Evolutionary conservation across 1,140 invertebrate species (phyloP).

Genomic region (Lysiphlebus fabarum): DNA sequence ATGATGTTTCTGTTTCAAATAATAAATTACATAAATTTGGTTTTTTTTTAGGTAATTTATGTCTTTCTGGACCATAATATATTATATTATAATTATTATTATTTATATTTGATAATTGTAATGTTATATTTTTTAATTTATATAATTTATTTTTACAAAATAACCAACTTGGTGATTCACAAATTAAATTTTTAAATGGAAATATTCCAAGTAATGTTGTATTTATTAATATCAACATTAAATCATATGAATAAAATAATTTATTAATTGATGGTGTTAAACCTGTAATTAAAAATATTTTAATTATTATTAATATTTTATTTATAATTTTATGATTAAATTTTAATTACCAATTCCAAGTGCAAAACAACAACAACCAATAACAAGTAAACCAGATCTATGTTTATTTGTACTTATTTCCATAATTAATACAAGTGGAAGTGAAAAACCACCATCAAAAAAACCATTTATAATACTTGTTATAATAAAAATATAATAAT

Average conservation of each 20-base stretch:
- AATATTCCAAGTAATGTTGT: slow-evolving; percentile 17
- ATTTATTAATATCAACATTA: slow-evolving; percentile 25
- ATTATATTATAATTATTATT: slow-evolving; percentile 10
- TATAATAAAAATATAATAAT: slow-evolving; percentile 20
- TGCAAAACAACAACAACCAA: slow-evolving; percentile 23
- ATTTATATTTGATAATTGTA: slow-evolving; percentile 21
- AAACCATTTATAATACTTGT: slow-evolving; percentile 24
- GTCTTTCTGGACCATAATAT: slow-evolving; percentile 18
- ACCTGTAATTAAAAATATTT: slow-evolving; percentile 19
- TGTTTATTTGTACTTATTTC: slow-evolving; percentile 25
- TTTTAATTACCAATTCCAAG: slow-evolving; percentile 26
- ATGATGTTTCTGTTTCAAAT: slow-evolving; percentile 18
- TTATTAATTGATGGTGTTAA: slow-evolving; percentile 21
- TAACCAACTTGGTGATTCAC: slow-evolving; percentile 27
- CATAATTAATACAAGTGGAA: slow-evolving; percentile 23
- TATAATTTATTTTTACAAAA: slow-evolving; percentile 21
- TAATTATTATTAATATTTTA: neutral
- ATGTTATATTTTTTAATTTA: slow-evolving; percentile 13
- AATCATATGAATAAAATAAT: slow-evolving; percentile 24
- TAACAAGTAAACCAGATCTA: slow-evolving; percentile 22
- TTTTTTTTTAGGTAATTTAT: slow-evolving; percentile 16
- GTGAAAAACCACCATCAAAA: slow-evolving; percentile 28
- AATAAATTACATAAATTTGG: slow-evolving; percentile 21
- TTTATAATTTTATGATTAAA: neutral
- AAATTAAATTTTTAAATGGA: slow-evolving; percentile 19